Percentiles rank a stretch among this genome's conserved stretches.
Conservation (phyloP, 2,888 invertebrate genomes). For the Pyrocoelia pectoralis region DNA sequence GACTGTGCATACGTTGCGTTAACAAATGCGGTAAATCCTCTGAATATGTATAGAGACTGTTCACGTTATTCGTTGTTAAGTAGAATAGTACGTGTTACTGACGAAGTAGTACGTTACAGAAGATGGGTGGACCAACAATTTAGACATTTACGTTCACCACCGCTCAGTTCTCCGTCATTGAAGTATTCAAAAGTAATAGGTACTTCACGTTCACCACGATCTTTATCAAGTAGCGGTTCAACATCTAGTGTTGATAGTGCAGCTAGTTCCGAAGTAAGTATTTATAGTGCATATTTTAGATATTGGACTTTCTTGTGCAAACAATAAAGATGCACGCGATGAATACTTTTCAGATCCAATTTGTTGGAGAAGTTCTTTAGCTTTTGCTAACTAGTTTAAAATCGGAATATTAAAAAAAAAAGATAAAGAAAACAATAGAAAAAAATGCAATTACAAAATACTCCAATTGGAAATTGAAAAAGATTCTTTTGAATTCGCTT, state of each 20-base stretch:
- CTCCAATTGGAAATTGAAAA: background rate
- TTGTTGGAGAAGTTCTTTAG: background rate
- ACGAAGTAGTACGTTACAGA: slow-evolving; percentile 85
- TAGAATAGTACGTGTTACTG: slow-evolving; percentile 90
- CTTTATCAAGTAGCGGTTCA: slow-evolving; percentile 55
- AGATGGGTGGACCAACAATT: slow-evolving; percentile 69
- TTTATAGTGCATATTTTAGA: background rate
- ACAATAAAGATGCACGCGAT: background rate
- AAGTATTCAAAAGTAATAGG: slow-evolving; percentile 38
- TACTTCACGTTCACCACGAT: slow-evolving; percentile 48
- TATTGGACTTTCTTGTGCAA: background rate
- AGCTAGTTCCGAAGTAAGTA: slow-evolving; percentile 56
- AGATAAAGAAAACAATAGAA: background rate
- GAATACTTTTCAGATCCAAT: background rate
- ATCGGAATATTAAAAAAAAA: slow-evolving; percentile 5
- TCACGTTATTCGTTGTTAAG: slow-evolving; percentile 77
- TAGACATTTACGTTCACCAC: slow-evolving; percentile 40
- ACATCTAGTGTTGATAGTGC: slow-evolving; percentile 56
- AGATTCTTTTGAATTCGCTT: background rate
- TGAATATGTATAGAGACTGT: slow-evolving; percentile 64
- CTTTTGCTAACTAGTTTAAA: no score
- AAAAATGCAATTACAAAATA: background rate
- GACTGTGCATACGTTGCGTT: slow-evolving; percentile 93
- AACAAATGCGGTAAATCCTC: slow-evolving; percentile 73
- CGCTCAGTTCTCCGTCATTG: slow-evolving; percentile 41